Percentiles rank a stretch among this genome's conserved stretches.
phyloP scores from a whole-genome alignment of 2,888 invertebrate genomes.

The Augochlorella aurata region DNA sequence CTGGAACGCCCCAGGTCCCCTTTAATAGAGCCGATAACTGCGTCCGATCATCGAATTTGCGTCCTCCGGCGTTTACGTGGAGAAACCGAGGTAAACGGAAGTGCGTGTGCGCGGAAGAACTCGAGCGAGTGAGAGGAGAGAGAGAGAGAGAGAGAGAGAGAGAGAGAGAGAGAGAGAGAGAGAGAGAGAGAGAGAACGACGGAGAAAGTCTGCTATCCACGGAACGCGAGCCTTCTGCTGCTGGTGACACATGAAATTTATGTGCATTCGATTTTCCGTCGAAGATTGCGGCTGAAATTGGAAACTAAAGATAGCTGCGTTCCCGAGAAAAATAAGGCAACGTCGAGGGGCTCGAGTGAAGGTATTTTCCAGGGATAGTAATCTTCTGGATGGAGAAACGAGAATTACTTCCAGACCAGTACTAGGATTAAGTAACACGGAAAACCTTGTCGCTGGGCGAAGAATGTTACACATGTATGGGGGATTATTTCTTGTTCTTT shows the following conservation, averaged over 20 bases:
- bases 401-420: not conserved
- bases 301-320: slow-evolving; percentile 1
- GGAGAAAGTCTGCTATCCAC: slow-evolving; percentile 19
- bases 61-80: slow-evolving; percentile 21
- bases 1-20: slow-evolving; percentile 10
- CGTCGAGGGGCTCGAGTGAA: not conserved
- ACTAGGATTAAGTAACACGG: not conserved
- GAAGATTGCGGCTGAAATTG: slow-evolving; percentile 9
- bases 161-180: not conserved
- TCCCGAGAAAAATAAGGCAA: slow-evolving; percentile 1
- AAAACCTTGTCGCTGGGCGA: not conserved
- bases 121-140: not conserved
- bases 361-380: not conserved
- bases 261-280: slow-evolving; percentile 17
- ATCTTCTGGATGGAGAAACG: not conserved
- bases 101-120: not conserved
- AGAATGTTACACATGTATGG: not conserved
- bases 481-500: not conserved
- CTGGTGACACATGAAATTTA: slow-evolving; percentile 36
- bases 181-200: not conserved
- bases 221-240: slow-evolving; percentile 30
- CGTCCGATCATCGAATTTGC: slow-evolving; percentile 42
- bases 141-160: not conserved
- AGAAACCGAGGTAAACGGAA: slow-evolving; percentile 36
- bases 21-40: slow-evolving; percentile 39